Evolutionary conservation across 1,140 invertebrate genomes (phyloP).

Genomic region (Tenebrio molitor): DNA sequence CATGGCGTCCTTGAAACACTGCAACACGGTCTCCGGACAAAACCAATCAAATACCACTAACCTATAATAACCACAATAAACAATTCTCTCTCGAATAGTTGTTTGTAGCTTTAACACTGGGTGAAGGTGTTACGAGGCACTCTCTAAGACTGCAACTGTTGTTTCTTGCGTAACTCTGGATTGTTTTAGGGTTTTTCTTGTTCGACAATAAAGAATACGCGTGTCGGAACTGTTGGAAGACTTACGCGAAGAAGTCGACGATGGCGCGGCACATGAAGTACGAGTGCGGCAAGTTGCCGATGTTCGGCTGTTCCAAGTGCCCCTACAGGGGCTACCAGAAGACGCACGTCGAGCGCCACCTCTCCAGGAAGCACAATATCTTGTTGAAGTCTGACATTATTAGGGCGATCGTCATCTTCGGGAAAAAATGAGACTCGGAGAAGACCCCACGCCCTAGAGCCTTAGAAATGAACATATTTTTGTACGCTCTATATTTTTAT

Average conservation of each 20-base stretch:
- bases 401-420: constrained; percentile 48
- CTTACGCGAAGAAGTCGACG: constrained; percentile 72
- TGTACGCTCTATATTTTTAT: constrained; percentile 12
- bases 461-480: neutral
- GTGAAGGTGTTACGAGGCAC: constrained; percentile 22
- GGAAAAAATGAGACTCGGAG: constrained; percentile 36
- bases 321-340: constrained; percentile 67
- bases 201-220: constrained; percentile 52
- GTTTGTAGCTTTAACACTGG: constrained; percentile 17
- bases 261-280: constrained; percentile 76
- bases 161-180: neutral
- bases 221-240: constrained; percentile 70
- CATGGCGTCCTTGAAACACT: constrained; percentile 18
- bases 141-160: neutral
- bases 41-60: neutral
- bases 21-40: neutral
- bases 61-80: constrained; percentile 17
- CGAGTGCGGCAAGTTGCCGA: constrained; percentile 77
- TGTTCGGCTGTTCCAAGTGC: constrained; percentile 75
- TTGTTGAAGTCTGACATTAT: constrained; percentile 51
- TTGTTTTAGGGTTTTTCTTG: constrained; percentile 40
- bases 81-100: neutral
- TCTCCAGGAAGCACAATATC: constrained; percentile 56
- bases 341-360: constrained; percentile 67
- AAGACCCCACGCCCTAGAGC: neutral